Conservation (phyloP, 2,888 invertebrate genomes). For the Rhodophaea formosa region DNA sequence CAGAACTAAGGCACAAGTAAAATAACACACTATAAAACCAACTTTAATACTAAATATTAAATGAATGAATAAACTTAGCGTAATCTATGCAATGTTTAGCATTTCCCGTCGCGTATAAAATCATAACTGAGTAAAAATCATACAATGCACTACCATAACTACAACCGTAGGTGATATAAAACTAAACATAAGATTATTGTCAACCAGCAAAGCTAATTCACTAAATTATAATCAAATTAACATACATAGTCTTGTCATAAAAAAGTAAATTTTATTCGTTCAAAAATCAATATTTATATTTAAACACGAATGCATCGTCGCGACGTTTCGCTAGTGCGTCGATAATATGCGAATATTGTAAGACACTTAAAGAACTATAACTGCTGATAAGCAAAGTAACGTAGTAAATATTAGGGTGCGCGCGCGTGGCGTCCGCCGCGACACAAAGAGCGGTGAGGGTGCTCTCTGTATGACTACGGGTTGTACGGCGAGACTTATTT, state of each 20-base stretch:
- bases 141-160: slow-evolving; percentile 31
- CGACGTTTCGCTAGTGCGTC: slow-evolving; percentile 36
- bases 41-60: slow-evolving; percentile 21
- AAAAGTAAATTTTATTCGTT: slow-evolving; percentile 37
- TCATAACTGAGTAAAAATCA: slow-evolving; percentile 42
- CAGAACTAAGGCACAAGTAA: slow-evolving; percentile 15
- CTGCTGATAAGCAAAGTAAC: slow-evolving; percentile 43
- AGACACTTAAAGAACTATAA: slow-evolving; percentile 47
- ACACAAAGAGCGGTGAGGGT: neutral
- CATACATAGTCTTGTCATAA: slow-evolving; percentile 57
- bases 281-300: slow-evolving; percentile 24
- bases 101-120: slow-evolving; percentile 31
- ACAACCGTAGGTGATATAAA: slow-evolving; percentile 49
- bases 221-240: slow-evolving; percentile 50
- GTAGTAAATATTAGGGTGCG: slow-evolving; percentile 29
- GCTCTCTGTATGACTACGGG: slow-evolving; percentile 43
- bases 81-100: slow-evolving; percentile 44
- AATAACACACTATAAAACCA: slow-evolving; percentile 17
- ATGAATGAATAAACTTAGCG: slow-evolving; percentile 21
- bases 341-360: slow-evolving; percentile 39
- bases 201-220: slow-evolving; percentile 64
- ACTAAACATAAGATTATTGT: slow-evolving; percentile 64
- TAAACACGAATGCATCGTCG: slow-evolving; percentile 19
- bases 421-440: neutral
- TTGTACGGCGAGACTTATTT: too few relatives aligned